Conservation (phyloP, 2,888 invertebrate species). For the Sericinus montela region DNA sequence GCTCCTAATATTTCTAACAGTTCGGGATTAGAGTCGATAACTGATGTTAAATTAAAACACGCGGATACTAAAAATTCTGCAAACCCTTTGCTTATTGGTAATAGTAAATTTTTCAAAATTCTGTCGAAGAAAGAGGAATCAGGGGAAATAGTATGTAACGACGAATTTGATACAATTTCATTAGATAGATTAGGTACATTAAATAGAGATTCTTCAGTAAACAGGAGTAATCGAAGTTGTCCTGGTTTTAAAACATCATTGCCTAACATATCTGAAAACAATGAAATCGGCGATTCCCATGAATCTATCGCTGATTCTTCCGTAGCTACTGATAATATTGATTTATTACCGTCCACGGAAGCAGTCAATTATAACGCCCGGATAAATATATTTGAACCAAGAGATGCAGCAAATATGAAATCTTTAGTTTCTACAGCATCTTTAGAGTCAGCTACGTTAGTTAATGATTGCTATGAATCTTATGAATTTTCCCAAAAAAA, state of each 20-base stretch:
- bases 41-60: conserved; percentile 52
- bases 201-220: conserved; percentile 64
- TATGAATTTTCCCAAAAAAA: conserved; percentile 44
- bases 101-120: conserved; percentile 71
- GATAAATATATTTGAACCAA: conserved; percentile 58
- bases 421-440: conserved; percentile 45
- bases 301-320: conserved; percentile 51
- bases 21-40: conserved; percentile 49
- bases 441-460: conserved; percentile 47
- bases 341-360: conserved; percentile 34
- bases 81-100: conserved; percentile 64
- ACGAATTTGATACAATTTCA: conserved; percentile 73
- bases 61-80: conserved; percentile 48
- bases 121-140: conserved; percentile 69
- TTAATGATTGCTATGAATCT: conserved; percentile 69
- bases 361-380: conserved; percentile 48
- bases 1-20: conserved; percentile 73
- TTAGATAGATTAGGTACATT: conserved; percentile 63
- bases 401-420: conserved; percentile 36
- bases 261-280: conserved; percentile 71
- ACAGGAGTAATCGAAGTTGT: conserved; percentile 71
- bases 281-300: conserved; percentile 57
- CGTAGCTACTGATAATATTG: conserved; percentile 36
- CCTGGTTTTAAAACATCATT: conserved; percentile 71
- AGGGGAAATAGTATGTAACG: conserved; percentile 65